Conservation (phyloP, 2,888 invertebrate genomes). For the Drosophila mimica region DNA sequence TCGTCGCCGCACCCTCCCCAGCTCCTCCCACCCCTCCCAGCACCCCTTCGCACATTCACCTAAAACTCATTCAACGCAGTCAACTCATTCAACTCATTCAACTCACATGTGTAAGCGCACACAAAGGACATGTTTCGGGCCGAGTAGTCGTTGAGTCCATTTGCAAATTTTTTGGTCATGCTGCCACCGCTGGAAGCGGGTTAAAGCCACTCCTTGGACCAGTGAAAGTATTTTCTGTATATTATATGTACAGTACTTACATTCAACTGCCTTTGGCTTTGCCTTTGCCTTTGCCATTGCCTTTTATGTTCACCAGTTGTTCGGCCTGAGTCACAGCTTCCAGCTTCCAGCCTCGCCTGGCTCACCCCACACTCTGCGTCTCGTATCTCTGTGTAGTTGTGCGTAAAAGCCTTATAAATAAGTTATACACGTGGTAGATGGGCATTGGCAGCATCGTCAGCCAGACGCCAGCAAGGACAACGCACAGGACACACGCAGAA, state of each 20-base stretch:
- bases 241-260: constrained; percentile 49
- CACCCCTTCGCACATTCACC: background rate
- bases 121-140: constrained; percentile 71
- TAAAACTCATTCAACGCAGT: constrained; percentile 38
- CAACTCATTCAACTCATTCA: constrained; percentile 53
- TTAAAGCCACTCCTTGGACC: constrained; percentile 60
- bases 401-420: constrained; percentile 81
- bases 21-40: background rate
- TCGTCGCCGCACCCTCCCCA: background rate
- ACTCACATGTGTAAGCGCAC: constrained; percentile 72
- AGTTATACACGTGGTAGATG: constrained; percentile 68
- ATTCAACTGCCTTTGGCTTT: constrained; percentile 43
- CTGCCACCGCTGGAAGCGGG: constrained; percentile 68
- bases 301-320: constrained; percentile 52
- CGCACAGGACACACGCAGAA: constrained; percentile 7
- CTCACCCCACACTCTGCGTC: constrained; percentile 9
- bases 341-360: constrained; percentile 6
- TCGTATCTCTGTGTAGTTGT: constrained; percentile 66
- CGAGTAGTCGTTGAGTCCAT: constrained; percentile 68
- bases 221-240: constrained; percentile 54
- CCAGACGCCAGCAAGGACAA: constrained; percentile 53
- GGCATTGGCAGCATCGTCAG: constrained; percentile 42
- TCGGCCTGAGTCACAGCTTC: constrained; percentile 25
- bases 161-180: constrained; percentile 70
- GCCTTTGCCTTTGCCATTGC: constrained; percentile 56